Percentiles rank a stretch among this genome's conserved stretches.
Conservation (phyloP, 2,113 vertebrate genomes). For the Galemys pyrenaicus region DNA sequence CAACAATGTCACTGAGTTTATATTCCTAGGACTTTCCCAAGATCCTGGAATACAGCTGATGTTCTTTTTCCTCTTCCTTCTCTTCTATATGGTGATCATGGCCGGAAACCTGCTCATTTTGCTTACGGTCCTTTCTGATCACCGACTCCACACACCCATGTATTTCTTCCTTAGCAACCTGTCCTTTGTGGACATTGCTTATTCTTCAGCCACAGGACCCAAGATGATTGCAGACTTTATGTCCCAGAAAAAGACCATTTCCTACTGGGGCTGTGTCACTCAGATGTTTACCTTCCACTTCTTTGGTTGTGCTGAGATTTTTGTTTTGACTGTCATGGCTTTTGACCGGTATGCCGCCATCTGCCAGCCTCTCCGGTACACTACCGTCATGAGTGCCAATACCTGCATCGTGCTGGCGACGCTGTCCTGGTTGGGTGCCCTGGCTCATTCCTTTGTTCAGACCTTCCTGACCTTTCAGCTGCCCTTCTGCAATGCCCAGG, state of each 20-base stretch:
- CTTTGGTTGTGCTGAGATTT: slow-evolving; percentile 73
- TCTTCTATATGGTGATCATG: slow-evolving; percentile 40
- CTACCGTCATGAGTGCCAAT: slow-evolving; percentile 33
- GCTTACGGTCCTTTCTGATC: slow-evolving; percentile 21
- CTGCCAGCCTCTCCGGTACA: slow-evolving; percentile 61
- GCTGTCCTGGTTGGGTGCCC: slow-evolving; percentile 63
- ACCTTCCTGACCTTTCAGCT: slow-evolving; percentile 67
- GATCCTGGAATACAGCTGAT: slow-evolving; percentile 32
- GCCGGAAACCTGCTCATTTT: slow-evolving; percentile 65
- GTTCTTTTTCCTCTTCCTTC: slow-evolving; percentile 59
- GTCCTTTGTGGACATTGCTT: slow-evolving; percentile 69
- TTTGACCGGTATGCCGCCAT: slow-evolving; percentile 67
- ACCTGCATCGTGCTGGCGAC: slow-evolving; percentile 5
- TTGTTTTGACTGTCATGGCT: slow-evolving; percentile 68
- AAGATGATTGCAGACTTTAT: slow-evolving; percentile 71
- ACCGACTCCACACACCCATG: slow-evolving; percentile 62
- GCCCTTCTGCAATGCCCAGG: slow-evolving; percentile 64
- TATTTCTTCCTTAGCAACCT: slow-evolving; percentile 73
- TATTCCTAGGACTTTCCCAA: slow-evolving; percentile 70
- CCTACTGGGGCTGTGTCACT: slow-evolving; percentile 64
- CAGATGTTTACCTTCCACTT: slow-evolving; percentile 75
- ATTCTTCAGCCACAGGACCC: slow-evolving; percentile 65
- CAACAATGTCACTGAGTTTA: slow-evolving; percentile 69
- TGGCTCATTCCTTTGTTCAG: slow-evolving; percentile 63
- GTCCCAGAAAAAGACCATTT: slow-evolving; percentile 65